These are phyloP conservation scores for Apamea anceps DNA, from an alignment of 2,888 invertebrate species.

Conservation along the genomic window DNA sequence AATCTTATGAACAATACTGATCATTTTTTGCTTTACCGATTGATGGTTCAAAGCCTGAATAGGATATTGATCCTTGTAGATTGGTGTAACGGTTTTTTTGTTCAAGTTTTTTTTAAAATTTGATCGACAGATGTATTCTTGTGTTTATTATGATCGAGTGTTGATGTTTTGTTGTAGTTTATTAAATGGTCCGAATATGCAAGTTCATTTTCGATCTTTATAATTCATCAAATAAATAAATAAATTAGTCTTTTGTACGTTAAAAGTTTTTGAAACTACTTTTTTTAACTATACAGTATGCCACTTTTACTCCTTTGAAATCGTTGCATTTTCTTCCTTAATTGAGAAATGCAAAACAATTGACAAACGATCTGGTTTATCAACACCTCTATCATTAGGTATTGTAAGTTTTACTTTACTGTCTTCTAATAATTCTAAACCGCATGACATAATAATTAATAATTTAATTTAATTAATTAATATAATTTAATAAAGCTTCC, in stretches of 20 bases:
- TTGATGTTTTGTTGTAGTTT: conserved; percentile 36
- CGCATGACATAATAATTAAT: neutral
- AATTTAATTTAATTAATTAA: too few relatives aligned
- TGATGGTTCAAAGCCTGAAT: conserved; percentile 50
- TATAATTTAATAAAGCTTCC: too few relatives aligned
- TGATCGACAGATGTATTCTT: conserved; percentile 39
- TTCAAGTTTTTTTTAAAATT: conserved; percentile 9
- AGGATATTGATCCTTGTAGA: conserved; percentile 59
- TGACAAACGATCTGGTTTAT: neutral
- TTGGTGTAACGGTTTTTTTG: conserved; percentile 58
- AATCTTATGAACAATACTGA: conserved; percentile 66
- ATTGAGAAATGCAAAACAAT: neutral
- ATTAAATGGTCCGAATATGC: conserved; percentile 12
- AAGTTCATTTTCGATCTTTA: conserved; percentile 33
- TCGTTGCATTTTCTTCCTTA: neutral
- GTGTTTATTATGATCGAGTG: conserved; percentile 17
- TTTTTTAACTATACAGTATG: neutral
- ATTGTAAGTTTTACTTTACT: neutral
- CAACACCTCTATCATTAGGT: neutral
- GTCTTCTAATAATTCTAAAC: neutral
- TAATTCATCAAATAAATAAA: neutral
- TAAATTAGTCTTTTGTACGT: conserved; percentile 14
- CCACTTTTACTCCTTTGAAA: neutral
- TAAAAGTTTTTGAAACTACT: conserved; percentile 2
- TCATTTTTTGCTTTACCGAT: conserved; percentile 61